A percentile compares a stretch with the other conserved stretches of the same genome.
phyloP scores from a whole-genome alignment of 23 tunicate genomes.

The Halocynthia aurantium region DNA sequence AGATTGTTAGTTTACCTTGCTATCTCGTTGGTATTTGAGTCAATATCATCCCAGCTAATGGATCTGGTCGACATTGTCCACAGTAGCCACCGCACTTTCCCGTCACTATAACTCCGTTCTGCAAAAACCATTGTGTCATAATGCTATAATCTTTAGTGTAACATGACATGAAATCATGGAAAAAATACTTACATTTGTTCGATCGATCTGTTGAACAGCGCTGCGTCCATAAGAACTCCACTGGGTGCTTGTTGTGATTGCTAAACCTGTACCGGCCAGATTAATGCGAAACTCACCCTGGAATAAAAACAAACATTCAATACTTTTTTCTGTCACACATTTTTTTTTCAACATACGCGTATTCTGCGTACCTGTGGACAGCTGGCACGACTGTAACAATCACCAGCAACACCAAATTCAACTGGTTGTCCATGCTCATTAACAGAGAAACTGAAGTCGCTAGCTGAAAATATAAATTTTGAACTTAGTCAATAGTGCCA shows the following conservation, averaged over 20 bases:
- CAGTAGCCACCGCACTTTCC: constrained; percentile 95
- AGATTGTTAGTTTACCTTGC: not conserved
- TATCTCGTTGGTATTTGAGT: constrained; percentile 10
- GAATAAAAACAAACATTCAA: not conserved
- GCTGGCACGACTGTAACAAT: constrained; percentile 76
- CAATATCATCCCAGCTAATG: constrained; percentile 43
- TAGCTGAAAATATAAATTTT: constrained; percentile 23
- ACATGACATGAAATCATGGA: not conserved
- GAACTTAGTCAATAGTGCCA: not conserved
- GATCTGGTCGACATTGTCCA: constrained; percentile 88
- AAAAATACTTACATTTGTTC: constrained; percentile 49
- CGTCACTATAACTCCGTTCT: constrained; percentile 43
- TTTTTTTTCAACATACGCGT: not conserved
- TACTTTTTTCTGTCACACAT: not conserved
- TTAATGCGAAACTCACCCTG: constrained; percentile 75
- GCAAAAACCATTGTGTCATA: not conserved
- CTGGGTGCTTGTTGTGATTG: constrained; percentile 37
- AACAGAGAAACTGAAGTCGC: constrained; percentile 63
- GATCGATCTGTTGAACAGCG: constrained; percentile 35
- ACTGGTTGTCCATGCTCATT: constrained; percentile 47
- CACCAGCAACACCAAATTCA: constrained; percentile 82
- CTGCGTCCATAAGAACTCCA: constrained; percentile 76
- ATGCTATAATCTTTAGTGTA: not conserved
- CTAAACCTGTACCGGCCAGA: constrained; percentile 65
- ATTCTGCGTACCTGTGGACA: constrained; percentile 76